These are phyloP conservation scores for Pseudomugil gertrudae DNA, from an alignment of 2,797 vertebrate species.

Conservation along the genomic window DNA sequence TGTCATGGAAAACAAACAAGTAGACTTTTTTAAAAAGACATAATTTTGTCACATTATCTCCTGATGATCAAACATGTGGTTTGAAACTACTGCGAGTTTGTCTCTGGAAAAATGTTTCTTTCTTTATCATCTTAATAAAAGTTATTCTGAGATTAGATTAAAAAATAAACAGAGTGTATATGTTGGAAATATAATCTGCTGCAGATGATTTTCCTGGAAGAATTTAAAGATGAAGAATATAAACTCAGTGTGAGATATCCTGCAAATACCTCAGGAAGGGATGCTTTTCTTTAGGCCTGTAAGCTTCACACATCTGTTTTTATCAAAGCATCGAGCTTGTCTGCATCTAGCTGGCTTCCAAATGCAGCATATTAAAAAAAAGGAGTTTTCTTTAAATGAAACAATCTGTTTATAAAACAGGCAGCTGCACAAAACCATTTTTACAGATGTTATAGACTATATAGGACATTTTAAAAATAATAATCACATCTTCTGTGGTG, in stretches of 20 bases:
- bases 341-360: background rate
- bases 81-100: background rate
- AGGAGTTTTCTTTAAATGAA: no score
- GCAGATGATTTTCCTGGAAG: constrained; percentile 1
- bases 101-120: background rate
- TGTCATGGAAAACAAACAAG: background rate
- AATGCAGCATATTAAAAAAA: background rate
- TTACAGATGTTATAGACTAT: background rate
- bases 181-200: no score
- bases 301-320: background rate
- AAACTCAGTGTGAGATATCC: constrained; percentile 1
- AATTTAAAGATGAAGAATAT: constrained; percentile 10
- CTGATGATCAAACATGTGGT: background rate
- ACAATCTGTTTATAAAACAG: background rate
- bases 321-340: background rate
- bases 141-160: no score
- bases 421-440: background rate
- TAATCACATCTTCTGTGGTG: background rate
- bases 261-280: no score
- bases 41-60: background rate
- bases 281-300: background rate
- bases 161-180: no score
- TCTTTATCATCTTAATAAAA: no score
- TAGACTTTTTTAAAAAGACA: no score
- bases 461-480: background rate